phyloP scores from a whole-genome alignment of 2,888 invertebrate genomes.

The Orthosia gothica region DNA sequence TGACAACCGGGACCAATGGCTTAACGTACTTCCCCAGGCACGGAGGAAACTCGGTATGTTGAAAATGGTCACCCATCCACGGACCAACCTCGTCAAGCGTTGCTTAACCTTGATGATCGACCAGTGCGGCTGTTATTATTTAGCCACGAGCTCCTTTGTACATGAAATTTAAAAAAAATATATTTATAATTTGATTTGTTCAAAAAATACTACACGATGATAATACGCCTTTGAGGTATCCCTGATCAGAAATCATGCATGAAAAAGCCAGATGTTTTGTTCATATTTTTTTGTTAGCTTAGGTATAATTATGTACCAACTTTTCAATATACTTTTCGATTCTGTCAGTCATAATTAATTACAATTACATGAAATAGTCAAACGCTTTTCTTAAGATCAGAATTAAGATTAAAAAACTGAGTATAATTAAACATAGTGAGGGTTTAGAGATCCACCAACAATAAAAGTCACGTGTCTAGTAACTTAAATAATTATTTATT shows the following conservation, averaged over 20 bases:
- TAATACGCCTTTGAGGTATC: background rate
- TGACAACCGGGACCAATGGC: no score
- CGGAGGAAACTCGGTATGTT: no score
- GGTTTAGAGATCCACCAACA: background rate
- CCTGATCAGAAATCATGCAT: background rate
- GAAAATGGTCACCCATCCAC: no score
- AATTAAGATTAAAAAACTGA: background rate
- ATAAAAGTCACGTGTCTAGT: background rate
- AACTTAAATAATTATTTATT: background rate
- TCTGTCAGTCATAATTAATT: background rate
- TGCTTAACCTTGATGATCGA: no score
- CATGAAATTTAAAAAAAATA: background rate
- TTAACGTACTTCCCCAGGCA: no score
- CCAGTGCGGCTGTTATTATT: no score
- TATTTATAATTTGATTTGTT: background rate
- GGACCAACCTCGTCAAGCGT: no score
- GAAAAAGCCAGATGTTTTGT: background rate
- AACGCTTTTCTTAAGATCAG: background rate
- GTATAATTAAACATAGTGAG: background rate
- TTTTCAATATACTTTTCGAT: no score
- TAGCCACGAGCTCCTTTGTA: no score
- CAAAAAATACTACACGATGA: background rate
- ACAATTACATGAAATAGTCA: background rate
- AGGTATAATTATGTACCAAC: no score
- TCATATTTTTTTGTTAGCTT: no score